These are phyloP conservation scores for Hypselothyrea guttata DNA, from an alignment of 2,888 invertebrate species.

Conservation along the genomic window DNA sequence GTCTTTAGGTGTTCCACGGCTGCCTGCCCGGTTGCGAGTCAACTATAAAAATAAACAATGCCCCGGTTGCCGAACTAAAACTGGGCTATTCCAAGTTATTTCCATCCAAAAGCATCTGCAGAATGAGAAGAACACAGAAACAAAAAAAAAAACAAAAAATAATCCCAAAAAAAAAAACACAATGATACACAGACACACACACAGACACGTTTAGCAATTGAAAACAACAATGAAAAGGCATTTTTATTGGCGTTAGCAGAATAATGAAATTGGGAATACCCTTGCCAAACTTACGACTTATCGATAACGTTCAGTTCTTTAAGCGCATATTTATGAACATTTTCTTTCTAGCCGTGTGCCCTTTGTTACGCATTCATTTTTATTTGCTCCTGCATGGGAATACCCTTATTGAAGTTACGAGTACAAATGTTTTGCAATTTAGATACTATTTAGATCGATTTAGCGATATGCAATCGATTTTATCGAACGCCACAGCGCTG, in stretches of 20 bases:
- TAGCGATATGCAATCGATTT: too few relatives aligned
- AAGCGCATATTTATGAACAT: too few relatives aligned
- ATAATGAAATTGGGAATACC: slow-evolving; percentile 12
- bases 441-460: too few relatives aligned
- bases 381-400: too few relatives aligned
- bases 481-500: too few relatives aligned
- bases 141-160: slow-evolving; percentile 20
- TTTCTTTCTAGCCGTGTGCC: too few relatives aligned
- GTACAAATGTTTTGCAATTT: too few relatives aligned
- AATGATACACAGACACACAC: slow-evolving; percentile 5
- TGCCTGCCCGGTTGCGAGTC: slow-evolving; percentile 32
- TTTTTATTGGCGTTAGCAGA: slow-evolving; percentile 7
- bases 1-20: slow-evolving; percentile 1
- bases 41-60: slow-evolving; percentile 68
- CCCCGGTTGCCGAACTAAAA: slow-evolving; percentile 32
- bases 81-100: slow-evolving; percentile 63
- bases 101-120: slow-evolving; percentile 73
- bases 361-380: too few relatives aligned
- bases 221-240: slow-evolving; percentile 23
- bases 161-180: slow-evolving; percentile 27
- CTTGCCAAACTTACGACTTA: neutral
- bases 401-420: too few relatives aligned
- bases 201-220: neutral
- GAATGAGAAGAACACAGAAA: slow-evolving; percentile 21
- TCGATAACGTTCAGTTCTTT: too few relatives aligned